Evolutionary conservation across 2,797 vertebrate genomes (phyloP).

Genomic region (Oceanodroma leucorhoa): DNA sequence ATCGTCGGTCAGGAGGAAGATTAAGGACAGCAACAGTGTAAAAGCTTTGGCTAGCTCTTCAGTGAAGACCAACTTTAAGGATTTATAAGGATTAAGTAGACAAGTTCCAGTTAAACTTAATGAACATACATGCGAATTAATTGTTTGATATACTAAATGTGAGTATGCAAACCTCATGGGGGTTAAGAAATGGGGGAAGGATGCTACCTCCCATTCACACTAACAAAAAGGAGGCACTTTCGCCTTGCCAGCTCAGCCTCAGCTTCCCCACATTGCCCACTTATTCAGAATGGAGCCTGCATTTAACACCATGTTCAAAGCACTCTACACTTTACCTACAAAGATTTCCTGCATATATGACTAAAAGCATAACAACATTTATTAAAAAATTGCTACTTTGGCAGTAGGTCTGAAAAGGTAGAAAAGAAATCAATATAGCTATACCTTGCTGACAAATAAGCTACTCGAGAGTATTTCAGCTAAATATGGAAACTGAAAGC

Average conservation of each 20-base stretch:
- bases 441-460: not conserved
- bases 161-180: not conserved
- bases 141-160: not conserved
- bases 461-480: not conserved
- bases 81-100: not conserved
- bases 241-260: not conserved
- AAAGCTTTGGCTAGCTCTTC: not conserved
- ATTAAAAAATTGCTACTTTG: not conserved
- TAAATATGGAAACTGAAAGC: conserved; percentile 11
- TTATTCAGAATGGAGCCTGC: not conserved
- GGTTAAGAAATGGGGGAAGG: not conserved
- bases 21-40: not conserved
- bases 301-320: not conserved
- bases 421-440: conserved; percentile 29
- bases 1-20: not conserved
- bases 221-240: not conserved
- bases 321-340: not conserved
- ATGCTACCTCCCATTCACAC: not conserved
- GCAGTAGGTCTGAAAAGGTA: not conserved
- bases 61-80: not conserved
- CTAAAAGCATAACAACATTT: not conserved
- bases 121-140: not conserved
- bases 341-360: not conserved
- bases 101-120: not conserved
- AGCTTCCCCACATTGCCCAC: not conserved